Evolutionary conservation across 2,113 vertebrate genomes (phyloP).

Genomic region (Upupa epops): DNA sequence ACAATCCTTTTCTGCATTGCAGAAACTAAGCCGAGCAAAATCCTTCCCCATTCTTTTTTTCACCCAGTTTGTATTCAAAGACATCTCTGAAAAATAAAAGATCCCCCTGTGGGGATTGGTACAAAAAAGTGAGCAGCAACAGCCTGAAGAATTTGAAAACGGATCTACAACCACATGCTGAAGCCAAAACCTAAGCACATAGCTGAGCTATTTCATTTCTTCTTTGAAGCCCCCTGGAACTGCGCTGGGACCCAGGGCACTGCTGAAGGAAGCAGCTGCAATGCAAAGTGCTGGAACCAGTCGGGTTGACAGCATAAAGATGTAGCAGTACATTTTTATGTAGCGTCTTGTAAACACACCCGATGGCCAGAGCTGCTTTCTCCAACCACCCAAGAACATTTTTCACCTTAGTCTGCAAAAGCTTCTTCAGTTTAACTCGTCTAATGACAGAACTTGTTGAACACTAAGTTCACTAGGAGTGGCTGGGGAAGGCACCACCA

Average conservation of each 20-base stretch:
- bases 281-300: not conserved
- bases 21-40: not conserved
- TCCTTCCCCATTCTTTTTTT: not conserved
- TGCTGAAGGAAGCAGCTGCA: not conserved
- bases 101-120: not conserved
- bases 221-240: not conserved
- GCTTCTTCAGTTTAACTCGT: not conserved
- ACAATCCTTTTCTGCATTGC: not conserved
- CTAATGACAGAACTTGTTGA: not conserved
- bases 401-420: not conserved
- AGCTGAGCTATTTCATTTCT: not conserved
- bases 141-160: not conserved
- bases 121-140: not conserved
- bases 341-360: not conserved
- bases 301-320: not conserved
- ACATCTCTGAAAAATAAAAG: not conserved
- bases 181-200: not conserved
- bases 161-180: too few species aligned
- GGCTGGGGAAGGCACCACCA: not conserved
- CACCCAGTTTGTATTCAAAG: not conserved
- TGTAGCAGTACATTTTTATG: not conserved
- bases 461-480: not conserved
- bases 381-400: not conserved
- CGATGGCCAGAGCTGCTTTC: not conserved
- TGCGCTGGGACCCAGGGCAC: not conserved